phyloP scores from a whole-genome alignment of 2,113 vertebrate genomes.

The Tursiops truncatus region DNA sequence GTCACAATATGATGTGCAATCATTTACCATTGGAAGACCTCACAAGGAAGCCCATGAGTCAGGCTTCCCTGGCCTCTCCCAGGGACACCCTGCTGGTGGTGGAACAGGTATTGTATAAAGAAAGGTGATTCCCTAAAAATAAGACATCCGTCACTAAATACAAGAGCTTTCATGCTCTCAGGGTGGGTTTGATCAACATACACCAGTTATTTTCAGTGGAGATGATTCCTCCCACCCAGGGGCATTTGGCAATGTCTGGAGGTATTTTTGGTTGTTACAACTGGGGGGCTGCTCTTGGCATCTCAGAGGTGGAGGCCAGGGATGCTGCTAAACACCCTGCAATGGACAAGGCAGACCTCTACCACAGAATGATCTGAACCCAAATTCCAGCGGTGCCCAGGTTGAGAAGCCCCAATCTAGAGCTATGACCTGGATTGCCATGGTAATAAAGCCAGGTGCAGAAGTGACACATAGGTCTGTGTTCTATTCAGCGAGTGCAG shows the following conservation, averaged over 20 bases:
- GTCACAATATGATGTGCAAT: rapidly evolving
- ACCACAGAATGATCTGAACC: not conserved
- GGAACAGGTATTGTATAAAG: not conserved
- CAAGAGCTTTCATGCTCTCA: not conserved
- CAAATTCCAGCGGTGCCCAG: rapidly evolving
- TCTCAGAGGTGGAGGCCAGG: not conserved
- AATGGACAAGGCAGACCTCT: too few species aligned
- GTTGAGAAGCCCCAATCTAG: not conserved
- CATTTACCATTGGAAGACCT: rapidly evolving
- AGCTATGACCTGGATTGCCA: rapidly evolving
- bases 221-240: too few species aligned
- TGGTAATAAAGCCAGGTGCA: rapidly evolving
- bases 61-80: not conserved
- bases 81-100: not conserved
- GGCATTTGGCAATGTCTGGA: too few species aligned
- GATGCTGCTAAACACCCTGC: not conserved
- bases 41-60: not conserved
- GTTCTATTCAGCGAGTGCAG: rapidly evolving
- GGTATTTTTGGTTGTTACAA: not conserved
- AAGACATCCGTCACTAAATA: not conserved
- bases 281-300: rapidly evolving
- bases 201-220: rapidly evolving
- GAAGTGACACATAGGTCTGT: rapidly evolving
- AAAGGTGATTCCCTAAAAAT: not conserved
- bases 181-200: not conserved